A percentile compares a stretch with the other conserved stretches of the same genome.
phyloP scores from a whole-genome alignment of 2,113 vertebrate genomes.

The Toxotes chatareus region DNA sequence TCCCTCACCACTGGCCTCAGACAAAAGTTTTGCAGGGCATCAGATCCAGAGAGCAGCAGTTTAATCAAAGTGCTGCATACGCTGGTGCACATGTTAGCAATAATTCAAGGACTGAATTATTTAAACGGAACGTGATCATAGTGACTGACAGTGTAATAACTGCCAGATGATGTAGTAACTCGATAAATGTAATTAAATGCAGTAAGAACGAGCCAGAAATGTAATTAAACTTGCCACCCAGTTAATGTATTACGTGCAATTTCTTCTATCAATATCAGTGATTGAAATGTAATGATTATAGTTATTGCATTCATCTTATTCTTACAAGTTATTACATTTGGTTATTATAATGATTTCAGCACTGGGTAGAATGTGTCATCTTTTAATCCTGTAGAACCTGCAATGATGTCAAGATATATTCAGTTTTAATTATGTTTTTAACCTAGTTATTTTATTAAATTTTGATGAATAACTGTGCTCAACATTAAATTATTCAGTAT shows the following conservation, averaged over 20 bases:
- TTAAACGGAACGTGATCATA: conserved; percentile 17
- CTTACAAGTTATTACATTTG: not conserved
- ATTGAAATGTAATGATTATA: not conserved
- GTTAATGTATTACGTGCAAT: not conserved
- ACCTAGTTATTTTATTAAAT: not conserved
- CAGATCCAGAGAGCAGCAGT: conserved; percentile 7
- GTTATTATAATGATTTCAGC: not conserved
- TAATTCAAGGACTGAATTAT: conserved; percentile 20
- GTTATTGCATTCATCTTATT: no score
- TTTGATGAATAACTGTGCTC: not conserved
- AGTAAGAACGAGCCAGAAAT: conserved; percentile 23
- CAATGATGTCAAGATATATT: not conserved
- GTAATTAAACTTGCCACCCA: conserved; percentile 2
- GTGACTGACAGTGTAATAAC: conserved; percentile 30
- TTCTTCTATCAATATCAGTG: not conserved
- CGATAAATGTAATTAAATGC: conserved; percentile 34
- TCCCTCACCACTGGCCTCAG: not conserved
- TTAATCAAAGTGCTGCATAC: conserved; percentile 8
- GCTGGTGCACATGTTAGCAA: conserved; percentile 1
- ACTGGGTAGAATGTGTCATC: not conserved
- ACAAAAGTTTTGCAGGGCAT: conserved; percentile 18
- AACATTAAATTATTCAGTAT: not conserved
- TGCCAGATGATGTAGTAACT: not conserved
- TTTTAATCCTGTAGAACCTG: not conserved
- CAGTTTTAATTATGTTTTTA: conserved; percentile 8